A percentile compares a stretch with the other conserved stretches of the same genome.
phyloP scores from a whole-genome alignment of 1,140 invertebrate genomes.

The Bombus breviceps region DNA sequence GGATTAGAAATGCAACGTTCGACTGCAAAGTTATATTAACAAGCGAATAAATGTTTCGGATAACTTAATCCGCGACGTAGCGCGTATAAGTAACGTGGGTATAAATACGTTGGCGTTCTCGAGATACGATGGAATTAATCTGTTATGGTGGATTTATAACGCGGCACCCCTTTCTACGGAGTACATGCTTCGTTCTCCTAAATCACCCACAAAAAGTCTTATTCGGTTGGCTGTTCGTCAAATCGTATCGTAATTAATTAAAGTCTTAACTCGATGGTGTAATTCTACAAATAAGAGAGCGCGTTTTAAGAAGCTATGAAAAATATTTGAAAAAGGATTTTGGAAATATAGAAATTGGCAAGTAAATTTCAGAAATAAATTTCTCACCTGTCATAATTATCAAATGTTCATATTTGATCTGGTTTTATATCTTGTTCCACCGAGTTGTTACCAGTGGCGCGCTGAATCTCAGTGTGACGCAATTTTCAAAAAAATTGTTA shows the following conservation, averaged over 20 bases:
- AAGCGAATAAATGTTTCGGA: slow-evolving; percentile 36
- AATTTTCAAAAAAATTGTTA: too few relatives aligned
- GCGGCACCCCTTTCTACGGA: slow-evolving; percentile 51
- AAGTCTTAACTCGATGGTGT: slow-evolving; percentile 61
- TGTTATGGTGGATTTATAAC: slow-evolving; percentile 78
- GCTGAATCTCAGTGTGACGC: too few relatives aligned
- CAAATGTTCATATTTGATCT: too few relatives aligned
- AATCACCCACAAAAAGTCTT: slow-evolving; percentile 71
- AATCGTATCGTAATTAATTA: slow-evolving; percentile 75
- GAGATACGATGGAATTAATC: slow-evolving; percentile 79
- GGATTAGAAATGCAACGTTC: too few relatives aligned
- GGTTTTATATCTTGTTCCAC: too few relatives aligned
- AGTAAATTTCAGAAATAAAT: neutral
- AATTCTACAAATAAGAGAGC: neutral
- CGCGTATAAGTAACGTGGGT: slow-evolving; percentile 8
- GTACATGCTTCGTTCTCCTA: slow-evolving; percentile 69
- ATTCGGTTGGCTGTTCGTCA: slow-evolving; percentile 47
- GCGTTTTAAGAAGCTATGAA: neutral
- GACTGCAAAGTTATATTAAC: slow-evolving; percentile 7
- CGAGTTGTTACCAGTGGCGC: too few relatives aligned
- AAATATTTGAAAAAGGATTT: neutral
- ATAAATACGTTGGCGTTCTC: slow-evolving; percentile 73
- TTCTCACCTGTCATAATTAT: too few relatives aligned
- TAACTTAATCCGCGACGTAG: slow-evolving; percentile 11
- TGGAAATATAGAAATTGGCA: too few relatives aligned